Conservation (phyloP, 35 echinoderm and acorn worm genomes). For the Lytechinus pictus region DNA sequence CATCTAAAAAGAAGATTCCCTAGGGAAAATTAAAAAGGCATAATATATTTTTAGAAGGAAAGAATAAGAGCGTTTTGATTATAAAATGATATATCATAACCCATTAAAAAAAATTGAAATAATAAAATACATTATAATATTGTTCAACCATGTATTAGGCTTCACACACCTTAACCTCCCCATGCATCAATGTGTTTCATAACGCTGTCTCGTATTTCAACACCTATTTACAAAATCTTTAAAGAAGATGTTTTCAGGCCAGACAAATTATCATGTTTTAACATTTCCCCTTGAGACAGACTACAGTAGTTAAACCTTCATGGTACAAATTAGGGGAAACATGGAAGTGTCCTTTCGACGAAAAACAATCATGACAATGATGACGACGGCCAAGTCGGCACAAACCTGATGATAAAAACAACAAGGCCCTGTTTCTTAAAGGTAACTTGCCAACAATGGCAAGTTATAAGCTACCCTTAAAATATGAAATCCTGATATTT, state of each 20-base stretch:
- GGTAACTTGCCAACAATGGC: too few species aligned
- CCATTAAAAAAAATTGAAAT: too few species aligned
- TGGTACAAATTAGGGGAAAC: neutral
- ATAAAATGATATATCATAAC: too few species aligned
- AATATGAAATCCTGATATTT: too few species aligned
- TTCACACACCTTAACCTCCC: neutral
- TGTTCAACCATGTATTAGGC: neutral
- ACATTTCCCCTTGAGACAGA: neutral
- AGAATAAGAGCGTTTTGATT: too few species aligned
- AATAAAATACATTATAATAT: too few species aligned
- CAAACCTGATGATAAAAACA: neutral
- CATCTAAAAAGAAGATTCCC: too few species aligned
- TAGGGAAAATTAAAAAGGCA: too few species aligned
- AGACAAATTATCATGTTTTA: neutral
- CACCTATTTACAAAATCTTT: neutral
- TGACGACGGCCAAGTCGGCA: neutral
- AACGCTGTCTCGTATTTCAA: neutral
- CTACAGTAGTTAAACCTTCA: neutral
- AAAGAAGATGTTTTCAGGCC: neutral
- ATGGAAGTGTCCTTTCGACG: neutral
- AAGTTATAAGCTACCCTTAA: too few species aligned
- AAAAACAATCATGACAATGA: neutral
- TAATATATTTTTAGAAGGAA: too few species aligned
- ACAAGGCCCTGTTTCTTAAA: too few species aligned
- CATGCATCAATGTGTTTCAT: neutral